A percentile compares a stretch with the other conserved stretches of the same genome.
Evolutionary conservation across 2,888 invertebrate species (phyloP).

Genomic region (Eristalis pertinax): DNA sequence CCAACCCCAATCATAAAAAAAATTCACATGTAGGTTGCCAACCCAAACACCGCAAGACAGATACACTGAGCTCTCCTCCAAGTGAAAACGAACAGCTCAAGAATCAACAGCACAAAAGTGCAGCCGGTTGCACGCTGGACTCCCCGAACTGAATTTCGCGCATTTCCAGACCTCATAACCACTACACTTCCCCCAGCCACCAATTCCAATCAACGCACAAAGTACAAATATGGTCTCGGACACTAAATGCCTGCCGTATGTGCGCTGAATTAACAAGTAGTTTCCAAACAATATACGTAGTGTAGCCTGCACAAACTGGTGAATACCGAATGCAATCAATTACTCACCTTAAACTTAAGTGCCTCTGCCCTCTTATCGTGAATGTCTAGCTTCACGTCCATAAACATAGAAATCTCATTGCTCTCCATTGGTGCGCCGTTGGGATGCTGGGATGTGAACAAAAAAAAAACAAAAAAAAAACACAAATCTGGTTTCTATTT

Average conservation of each 20-base stretch:
- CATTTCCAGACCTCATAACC: background rate
- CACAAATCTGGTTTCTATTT: background rate
- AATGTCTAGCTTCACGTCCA: constrained; percentile 81
- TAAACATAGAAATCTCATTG: constrained; percentile 80
- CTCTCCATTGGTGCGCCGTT: constrained; percentile 77
- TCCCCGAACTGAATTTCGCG: background rate
- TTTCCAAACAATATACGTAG: background rate
- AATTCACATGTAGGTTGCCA: background rate
- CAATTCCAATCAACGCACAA: constrained; percentile 13
- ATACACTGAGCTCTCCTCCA: background rate
- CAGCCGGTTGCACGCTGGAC: background rate
- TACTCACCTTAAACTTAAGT: constrained; percentile 76
- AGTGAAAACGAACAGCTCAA: background rate
- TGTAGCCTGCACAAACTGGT: background rate
- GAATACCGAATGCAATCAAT: constrained; percentile 18
- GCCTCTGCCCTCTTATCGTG: constrained; percentile 79
- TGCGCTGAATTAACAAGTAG: constrained; percentile 45
- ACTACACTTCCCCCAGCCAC: background rate
- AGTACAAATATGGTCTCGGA: constrained; percentile 44
- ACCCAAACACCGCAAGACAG: too few relatives aligned
- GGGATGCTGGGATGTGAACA: background rate
- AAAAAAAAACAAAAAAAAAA: background rate
- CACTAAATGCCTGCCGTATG: background rate
- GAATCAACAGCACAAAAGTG: background rate
- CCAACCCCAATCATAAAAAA: background rate